Conservation (phyloP, 2,888 invertebrate genomes). For the Girardia tigrina region DNA sequence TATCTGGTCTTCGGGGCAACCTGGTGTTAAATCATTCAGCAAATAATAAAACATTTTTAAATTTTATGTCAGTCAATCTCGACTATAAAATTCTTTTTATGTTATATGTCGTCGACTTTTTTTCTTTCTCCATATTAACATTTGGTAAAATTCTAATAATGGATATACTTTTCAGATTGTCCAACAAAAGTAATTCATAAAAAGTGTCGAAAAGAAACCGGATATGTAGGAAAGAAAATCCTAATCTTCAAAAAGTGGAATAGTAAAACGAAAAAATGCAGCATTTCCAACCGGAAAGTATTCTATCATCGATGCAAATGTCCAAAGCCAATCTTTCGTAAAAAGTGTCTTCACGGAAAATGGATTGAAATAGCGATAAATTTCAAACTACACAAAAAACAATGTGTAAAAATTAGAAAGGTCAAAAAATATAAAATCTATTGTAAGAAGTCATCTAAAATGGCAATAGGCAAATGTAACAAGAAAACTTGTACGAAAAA, state of each 20-base stretch:
- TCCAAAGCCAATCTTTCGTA: not conserved
- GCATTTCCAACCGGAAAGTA: not conserved
- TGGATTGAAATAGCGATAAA: not conserved
- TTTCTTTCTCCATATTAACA: too few relatives aligned
- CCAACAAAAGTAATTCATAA: conserved; percentile 9
- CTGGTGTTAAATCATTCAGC: too few relatives aligned
- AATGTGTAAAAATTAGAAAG: conserved; percentile 3
- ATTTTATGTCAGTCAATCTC: too few relatives aligned
- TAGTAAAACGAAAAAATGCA: not conserved
- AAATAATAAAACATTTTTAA: too few relatives aligned
- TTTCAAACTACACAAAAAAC: not conserved
- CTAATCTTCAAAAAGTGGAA: conserved; percentile 5
- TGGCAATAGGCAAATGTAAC: not conserved
- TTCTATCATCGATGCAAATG: conserved; percentile 27
- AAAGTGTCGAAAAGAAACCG: conserved; percentile 23
- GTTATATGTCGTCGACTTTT: too few relatives aligned
- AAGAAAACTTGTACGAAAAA: conserved; percentile 25
- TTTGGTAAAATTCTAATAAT: too few relatives aligned
- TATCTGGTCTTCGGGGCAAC: too few relatives aligned
- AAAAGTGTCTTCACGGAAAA: not conserved
- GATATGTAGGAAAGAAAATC: conserved; percentile 4
- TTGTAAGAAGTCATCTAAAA: not conserved
- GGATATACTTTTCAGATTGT: conserved; percentile 30
- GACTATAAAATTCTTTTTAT: too few relatives aligned
- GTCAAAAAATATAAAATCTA: not conserved